Base-by-base conservation (phyloP, 2,888 invertebrate species). In the Ormyrus thymus region DNA sequence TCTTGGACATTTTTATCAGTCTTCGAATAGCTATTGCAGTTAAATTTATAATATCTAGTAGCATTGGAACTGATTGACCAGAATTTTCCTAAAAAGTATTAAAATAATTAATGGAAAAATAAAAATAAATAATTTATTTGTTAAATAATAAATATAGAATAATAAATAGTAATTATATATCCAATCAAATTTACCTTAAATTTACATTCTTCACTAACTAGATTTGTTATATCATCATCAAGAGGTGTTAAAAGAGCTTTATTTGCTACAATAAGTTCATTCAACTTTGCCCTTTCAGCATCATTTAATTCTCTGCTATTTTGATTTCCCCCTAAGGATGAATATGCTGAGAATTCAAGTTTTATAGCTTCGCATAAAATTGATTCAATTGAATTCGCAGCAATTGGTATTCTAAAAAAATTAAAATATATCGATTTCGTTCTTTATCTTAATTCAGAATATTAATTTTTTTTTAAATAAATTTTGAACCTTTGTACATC, bases 21-120 rank as follows among this genome's bases (percentile, higher is more conserved):
- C 98, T 92, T 81, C 97, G 92, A 82, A 99, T 97, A 5, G 97
- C 97, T 74, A 97, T 94, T 4, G 98, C 97, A 0, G 97, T 97
- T 85, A 98, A 91, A 92, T 97, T 97, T 83, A 97, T 96, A 46
- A 97, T 95, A 84, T 95, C 96, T 73, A 97, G 92, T 6, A 97
- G 90, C 64, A 94, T 93, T 0, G 95, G 95, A 89, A 95, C 94
- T 0, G 91, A 89, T 80, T 84, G 88, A 81, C 85, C 89, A 51
- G 86, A 83, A 72, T 87, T 87, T 68, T 83, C 86, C 89, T 90
- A 86, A 70, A 76, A 73, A 81, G 72, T 29, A 65, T 46, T 7
- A 53, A 69, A 69, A 51, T 69, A 48, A 7, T 11, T 11, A 50
- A 9, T 66, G 29, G 29, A 2, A 29, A 43, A 58, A 51, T 8